Base-by-base conservation (phyloP, 2,888 invertebrate species). In the Clepsis dumicolana region DNA sequence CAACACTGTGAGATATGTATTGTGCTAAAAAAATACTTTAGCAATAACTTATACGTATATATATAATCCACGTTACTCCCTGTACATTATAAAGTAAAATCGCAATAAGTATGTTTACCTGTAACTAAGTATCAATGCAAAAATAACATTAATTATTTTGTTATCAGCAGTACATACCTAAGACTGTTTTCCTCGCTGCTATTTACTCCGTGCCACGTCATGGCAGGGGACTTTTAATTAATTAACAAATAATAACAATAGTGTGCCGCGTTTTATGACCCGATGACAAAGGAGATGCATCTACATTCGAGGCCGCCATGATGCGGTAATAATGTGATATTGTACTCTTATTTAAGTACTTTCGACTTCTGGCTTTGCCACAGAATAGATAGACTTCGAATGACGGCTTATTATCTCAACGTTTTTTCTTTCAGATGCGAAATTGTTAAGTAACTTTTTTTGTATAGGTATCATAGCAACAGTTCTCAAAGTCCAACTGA, bases 241-340 rank as follows among this genome's bases (percentile, higher is more conserved):
- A 83, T 82, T 77, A 81, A 78, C 76, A 77, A 80, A 78, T 76
- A 76, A 73, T 74, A 82, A 82, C 80, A 82, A 83, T 80, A 79
- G 81, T 79, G 74, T 52, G 69, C 77, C 72, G 72, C 68, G 72
- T 82, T 83, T 82, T 81, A n/a, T 71, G 72, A 74, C 61, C 71
- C 65, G n/a, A 48, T 44, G 75, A 82, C 81, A 81, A 82, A 76
- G 71, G 75, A 41, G 54, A 29, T 48, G 27, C 48, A 57, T 63
- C 21, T 24, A 60, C 59, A 59, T 56, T 29, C 44, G 56, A 25
- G 41, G 73, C 74, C 68, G 24, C 59, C 71, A 59, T 71, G 74
- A 76, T 73, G 74, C 75, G 75, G 73, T 73, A 78, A 72, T 78
- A 74, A 75, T 77, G n/a, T 32, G 32, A 53, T 53, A 32, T 54